Evolutionary conservation across 2,113 vertebrate species (phyloP), one percentile per base, ranked within the genome.

Genomic region (Cyprinus carpio): DNA sequence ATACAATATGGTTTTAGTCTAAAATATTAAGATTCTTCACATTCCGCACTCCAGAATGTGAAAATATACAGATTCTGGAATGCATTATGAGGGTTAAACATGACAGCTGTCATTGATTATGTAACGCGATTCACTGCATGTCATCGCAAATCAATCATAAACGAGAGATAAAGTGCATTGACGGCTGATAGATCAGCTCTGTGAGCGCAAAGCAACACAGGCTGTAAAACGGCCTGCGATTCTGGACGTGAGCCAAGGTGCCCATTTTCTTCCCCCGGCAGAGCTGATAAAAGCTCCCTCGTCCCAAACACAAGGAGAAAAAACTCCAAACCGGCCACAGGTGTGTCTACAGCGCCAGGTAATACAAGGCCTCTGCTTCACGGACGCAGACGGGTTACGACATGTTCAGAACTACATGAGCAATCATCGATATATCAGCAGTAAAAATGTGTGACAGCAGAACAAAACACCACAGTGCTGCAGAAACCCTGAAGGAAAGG

Each of bases 221-320:
- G 12, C 78, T 58, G 64, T 87, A 82, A 87, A 86, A 83, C 6
- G 4, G 20, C 27, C 49, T 51, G 51, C 18, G 49, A 58, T 74
- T 23, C 72, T 87, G 81, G 83, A 46, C 7, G 18, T 0, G 1
- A 49, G 84, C 86, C 89, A 69, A 62, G 87, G 49, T 86, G n/a
- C n/a, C 72, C 82, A 84, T 86, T 82, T 67, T 83, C 58, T 76
- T 62, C 31, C 71, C n/a, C 23, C 79, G 25, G 62, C 7, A 1
- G 34, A 82, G 76, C 27, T 80, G 40, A 43, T 43, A 43, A 81
- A 85, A 67, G 40, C 71, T 23, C 60, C 71, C 13, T 49, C 5
- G 4, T 40, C 40, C 9, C 27, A 54, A 62, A 16, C n/a, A 54
- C 25, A 1, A 40, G 31, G 72, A 13, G 74, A 25, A 34, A n/a